phyloP scores from a whole-genome alignment of 2,113 vertebrate genomes.

The Oceanodroma tethys region DNA sequence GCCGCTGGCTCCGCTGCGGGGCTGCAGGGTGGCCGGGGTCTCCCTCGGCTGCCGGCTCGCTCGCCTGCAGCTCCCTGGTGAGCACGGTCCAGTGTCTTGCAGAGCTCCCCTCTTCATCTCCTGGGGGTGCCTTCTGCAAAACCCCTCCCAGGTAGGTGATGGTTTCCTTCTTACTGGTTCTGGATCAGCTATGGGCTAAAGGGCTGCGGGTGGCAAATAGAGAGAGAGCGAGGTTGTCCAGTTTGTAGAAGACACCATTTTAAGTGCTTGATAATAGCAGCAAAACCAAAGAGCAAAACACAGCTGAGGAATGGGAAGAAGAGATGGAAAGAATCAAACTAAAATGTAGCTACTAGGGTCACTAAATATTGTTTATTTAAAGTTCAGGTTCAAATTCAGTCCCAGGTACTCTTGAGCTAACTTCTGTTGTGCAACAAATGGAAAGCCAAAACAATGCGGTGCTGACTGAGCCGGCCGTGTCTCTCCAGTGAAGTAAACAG shows the following conservation, averaged over 20 bases:
- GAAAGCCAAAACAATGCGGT: not conserved
- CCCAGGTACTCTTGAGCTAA: not conserved
- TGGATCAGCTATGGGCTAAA: not conserved
- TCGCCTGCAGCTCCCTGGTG: not conserved
- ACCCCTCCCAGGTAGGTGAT: not conserved
- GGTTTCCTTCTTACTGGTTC: not conserved
- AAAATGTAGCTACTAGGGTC: not conserved
- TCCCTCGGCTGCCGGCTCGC: not conserved
- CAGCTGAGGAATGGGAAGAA: not conserved
- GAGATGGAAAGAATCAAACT: not conserved
- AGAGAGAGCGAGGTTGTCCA: accelerated
- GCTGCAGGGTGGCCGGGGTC: accelerated
- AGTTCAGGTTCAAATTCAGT: not conserved
- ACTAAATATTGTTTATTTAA: not conserved
- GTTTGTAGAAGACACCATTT: not conserved
- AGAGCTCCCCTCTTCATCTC: not conserved
- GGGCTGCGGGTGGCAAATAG: accelerated
- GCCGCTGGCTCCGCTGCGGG: not conserved
- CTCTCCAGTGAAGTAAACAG: not conserved
- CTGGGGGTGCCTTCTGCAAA: accelerated
- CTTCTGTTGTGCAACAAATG: not conserved
- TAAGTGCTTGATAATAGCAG: not conserved
- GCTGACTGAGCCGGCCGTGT: not conserved
- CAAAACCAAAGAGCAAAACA: not conserved
- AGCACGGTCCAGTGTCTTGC: accelerated